phyloP scores from a whole-genome alignment of 2,888 invertebrate species.

The Tenthredo mesomela region DNA sequence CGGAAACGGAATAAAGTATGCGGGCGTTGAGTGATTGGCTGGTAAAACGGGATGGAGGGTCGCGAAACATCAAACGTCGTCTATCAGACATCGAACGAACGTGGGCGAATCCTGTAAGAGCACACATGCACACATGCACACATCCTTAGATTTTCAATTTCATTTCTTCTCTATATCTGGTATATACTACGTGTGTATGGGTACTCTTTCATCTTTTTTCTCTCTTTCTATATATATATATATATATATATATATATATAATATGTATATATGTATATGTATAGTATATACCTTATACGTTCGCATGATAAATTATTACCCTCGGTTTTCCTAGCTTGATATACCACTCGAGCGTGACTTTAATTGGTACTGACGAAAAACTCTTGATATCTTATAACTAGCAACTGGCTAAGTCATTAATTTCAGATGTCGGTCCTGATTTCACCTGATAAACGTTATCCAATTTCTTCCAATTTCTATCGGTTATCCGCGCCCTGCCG shows the following conservation, averaged over 20 bases:
- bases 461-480: slow-evolving; percentile 46
- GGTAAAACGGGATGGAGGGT: slow-evolving; percentile 37
- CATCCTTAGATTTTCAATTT: slow-evolving; percentile 38
- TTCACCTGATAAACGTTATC: slow-evolving; percentile 43
- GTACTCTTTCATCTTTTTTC: slow-evolving; percentile 11
- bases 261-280: too few species aligned
- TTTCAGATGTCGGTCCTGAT: slow-evolving; percentile 42
- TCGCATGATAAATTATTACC: slow-evolving; percentile 23
- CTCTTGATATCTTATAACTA: slow-evolving; percentile 36
- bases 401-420: slow-evolving; percentile 42
- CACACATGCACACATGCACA: background rate
- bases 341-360: slow-evolving; percentile 19
- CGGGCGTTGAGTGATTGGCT: slow-evolving; percentile 50
- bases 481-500: slow-evolving; percentile 51
- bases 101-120: slow-evolving; percentile 9
- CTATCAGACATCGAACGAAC: slow-evolving; percentile 45
- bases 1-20: slow-evolving; percentile 35
- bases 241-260: too few species aligned
- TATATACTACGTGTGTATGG: background rate
- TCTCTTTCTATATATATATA: background rate
- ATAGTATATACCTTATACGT: background rate
- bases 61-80: slow-evolving; percentile 44
- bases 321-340: background rate
- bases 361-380: slow-evolving; percentile 31
- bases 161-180: background rate